Evolutionary conservation across 2,113 vertebrate genomes (phyloP).

Genomic region (Dipodomys spectabilis): DNA sequence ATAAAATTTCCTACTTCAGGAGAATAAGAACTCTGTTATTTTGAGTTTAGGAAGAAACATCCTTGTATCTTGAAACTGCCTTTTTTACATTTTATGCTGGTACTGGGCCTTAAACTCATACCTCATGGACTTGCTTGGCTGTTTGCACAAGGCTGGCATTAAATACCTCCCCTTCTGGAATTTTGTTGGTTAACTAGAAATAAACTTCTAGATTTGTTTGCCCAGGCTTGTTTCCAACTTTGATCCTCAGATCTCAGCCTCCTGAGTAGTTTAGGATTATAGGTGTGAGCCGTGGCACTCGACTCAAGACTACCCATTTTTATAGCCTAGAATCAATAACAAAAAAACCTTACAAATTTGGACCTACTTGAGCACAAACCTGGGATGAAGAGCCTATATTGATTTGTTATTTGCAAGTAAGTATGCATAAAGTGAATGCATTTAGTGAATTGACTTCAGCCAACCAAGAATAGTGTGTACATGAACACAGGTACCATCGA

Average conservation of each 20-base stretch:
- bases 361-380: not conserved
- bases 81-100: no score
- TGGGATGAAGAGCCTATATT: not conserved
- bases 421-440: not conserved
- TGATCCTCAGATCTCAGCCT: no score
- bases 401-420: slow-evolving; percentile 30
- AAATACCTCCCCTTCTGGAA: no score
- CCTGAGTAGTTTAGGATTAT: no score
- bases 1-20: slow-evolving; percentile 58
- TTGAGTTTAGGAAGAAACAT: slow-evolving; percentile 55
- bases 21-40: slow-evolving; percentile 62
- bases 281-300: no score
- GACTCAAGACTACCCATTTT: not conserved
- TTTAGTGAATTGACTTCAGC: not conserved
- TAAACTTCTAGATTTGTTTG: no score
- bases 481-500: not conserved
- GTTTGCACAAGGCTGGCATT: no score
- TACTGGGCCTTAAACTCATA: no score
- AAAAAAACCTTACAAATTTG: slow-evolving; percentile 18
- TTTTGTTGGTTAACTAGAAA: no score
- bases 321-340: slow-evolving; percentile 40
- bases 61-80: slow-evolving; percentile 18
- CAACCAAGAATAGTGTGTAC: not conserved
- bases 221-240: no score
- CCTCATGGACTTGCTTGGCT: no score